Conservation (phyloP, 2,797 vertebrate genomes). For the Eulemur albifrons region DNA sequence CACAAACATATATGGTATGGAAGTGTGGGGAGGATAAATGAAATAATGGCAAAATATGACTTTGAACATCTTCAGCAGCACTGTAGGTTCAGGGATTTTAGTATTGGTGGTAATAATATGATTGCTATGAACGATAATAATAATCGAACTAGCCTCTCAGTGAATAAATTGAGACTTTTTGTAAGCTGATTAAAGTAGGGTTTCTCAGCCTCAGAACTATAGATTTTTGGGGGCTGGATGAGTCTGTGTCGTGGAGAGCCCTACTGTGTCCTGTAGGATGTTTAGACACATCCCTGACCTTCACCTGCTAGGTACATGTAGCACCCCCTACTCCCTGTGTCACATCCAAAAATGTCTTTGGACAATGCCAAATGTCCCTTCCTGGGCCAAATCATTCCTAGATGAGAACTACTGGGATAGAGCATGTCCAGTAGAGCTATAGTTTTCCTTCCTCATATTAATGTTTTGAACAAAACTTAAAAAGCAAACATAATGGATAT, state of each 20-base stretch:
- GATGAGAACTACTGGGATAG: not conserved
- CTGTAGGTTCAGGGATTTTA: not conserved
- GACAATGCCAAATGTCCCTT: not conserved
- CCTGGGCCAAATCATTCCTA: not conserved
- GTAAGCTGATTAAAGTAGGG: too few relatives aligned
- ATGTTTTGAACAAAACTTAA: not conserved
- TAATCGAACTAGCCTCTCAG: not conserved
- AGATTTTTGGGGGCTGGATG: not conserved
- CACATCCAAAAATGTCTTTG: not conserved
- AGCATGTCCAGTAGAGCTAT: not conserved
- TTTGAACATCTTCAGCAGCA: not conserved
- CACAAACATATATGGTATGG: too few relatives aligned
- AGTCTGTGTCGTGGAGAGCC: not conserved
- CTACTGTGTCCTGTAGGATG: not conserved
- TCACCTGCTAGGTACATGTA: not conserved
- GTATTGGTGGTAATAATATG: not conserved
- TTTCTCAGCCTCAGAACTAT: not conserved
- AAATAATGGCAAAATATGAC: not conserved
- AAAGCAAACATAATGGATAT: not conserved
- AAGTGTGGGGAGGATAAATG: not conserved
- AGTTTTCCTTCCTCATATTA: not conserved
- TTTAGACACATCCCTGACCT: not conserved
- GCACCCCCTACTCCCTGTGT: accelerated
- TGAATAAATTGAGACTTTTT: not conserved
- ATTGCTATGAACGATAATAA: too few relatives aligned